These are phyloP conservation scores for Sphecodes monilicornis DNA, from an alignment of 2,888 invertebrate genomes.

Conservation along the genomic window DNA sequence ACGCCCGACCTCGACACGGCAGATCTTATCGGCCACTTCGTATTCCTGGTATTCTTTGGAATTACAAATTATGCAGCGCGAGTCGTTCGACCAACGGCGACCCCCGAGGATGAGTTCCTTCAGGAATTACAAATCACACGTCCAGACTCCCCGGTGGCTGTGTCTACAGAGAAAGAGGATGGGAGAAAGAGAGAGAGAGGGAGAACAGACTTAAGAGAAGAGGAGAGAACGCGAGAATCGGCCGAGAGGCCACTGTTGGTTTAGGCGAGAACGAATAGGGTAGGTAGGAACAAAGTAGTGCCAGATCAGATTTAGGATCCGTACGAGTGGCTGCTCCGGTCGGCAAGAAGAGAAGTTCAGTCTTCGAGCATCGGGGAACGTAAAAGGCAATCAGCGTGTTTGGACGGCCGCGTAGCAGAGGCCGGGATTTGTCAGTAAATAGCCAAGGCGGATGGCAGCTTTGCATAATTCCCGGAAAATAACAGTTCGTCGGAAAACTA, in stretches of 20 bases:
- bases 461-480: slow-evolving; percentile 59
- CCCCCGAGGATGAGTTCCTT: slow-evolving; percentile 61
- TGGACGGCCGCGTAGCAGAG: slow-evolving; percentile 43
- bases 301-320: slow-evolving; percentile 70
- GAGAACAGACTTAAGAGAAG: neutral
- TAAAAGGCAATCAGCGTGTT: slow-evolving; percentile 69
- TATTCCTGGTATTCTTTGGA: slow-evolving; percentile 60
- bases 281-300: slow-evolving; percentile 67
- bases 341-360: slow-evolving; percentile 39
- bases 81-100: slow-evolving; percentile 43
- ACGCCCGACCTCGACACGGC: neutral
- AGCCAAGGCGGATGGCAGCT: slow-evolving; percentile 41
- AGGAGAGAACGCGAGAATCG: slow-evolving; percentile 14
- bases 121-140: slow-evolving; percentile 73
- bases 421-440: slow-evolving; percentile 56
- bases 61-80: slow-evolving; percentile 72
- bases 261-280: slow-evolving; percentile 67
- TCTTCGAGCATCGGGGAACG: slow-evolving; percentile 51
- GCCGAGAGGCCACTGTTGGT: slow-evolving; percentile 63
- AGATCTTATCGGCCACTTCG: slow-evolving; percentile 42
- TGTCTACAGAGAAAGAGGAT: slow-evolving; percentile 35
- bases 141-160: slow-evolving; percentile 58
- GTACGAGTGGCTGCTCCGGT: slow-evolving; percentile 19
- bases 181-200: neutral
- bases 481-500: neutral